A percentile compares a stretch with the other conserved stretches of the same genome.
Evolutionary conservation across 2,797 vertebrate species (phyloP).

Genomic region (Garrulus glandarius): DNA sequence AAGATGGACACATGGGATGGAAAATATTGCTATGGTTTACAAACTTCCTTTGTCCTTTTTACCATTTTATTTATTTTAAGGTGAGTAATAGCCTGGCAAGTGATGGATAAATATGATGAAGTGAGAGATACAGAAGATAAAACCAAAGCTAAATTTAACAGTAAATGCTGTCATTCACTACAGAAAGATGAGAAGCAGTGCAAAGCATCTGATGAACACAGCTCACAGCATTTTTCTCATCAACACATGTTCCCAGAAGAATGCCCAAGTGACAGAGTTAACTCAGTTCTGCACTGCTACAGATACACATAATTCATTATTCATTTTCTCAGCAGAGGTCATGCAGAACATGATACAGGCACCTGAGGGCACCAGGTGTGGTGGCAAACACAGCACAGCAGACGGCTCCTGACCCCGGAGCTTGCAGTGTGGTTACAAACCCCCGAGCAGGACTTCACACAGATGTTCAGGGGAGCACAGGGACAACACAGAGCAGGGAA

Average conservation of each 20-base stretch:
- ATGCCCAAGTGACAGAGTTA: background rate
- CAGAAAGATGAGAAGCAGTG: background rate
- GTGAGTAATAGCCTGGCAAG: background rate
- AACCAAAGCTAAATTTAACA: background rate
- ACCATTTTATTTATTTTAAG: background rate
- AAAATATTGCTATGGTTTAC: accelerated
- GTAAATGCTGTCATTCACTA: background rate
- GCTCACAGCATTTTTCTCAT: background rate
- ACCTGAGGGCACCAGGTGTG: background rate
- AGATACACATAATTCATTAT: background rate
- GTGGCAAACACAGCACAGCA: background rate
- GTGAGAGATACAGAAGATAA: background rate
- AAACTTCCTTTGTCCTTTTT: background rate
- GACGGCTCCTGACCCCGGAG: background rate
- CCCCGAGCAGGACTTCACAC: background rate
- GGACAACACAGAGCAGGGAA: accelerated
- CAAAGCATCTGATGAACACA: background rate
- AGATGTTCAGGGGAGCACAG: background rate
- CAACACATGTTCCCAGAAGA: background rate
- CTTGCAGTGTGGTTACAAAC: background rate
- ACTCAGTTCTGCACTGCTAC: background rate
- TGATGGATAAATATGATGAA: background rate
- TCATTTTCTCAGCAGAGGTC: background rate
- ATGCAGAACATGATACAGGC: background rate
- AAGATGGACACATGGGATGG: background rate